Conservation (phyloP, 2,113 vertebrate genomes). For the Cryptomyrus ogoouensis region DNA sequence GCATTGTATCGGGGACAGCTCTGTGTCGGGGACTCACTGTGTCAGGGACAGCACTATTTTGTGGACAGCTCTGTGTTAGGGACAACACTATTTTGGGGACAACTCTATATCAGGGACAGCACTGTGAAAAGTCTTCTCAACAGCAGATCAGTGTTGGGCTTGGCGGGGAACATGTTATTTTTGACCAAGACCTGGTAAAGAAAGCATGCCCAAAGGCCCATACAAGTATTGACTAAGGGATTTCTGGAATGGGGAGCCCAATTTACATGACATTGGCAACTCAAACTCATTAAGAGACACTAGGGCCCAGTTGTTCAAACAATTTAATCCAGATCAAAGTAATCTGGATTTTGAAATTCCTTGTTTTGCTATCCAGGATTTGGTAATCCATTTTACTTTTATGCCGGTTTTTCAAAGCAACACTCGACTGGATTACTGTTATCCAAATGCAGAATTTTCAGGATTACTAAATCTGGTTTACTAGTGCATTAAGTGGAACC, state of each 20-base stretch:
- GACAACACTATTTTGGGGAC: too few species aligned
- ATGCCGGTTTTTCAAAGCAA: not conserved
- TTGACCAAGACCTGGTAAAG: not conserved
- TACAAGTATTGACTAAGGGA: not conserved
- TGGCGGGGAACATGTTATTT: not conserved
- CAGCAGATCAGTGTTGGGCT: not conserved
- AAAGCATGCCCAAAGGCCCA: not conserved
- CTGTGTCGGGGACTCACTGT: not conserved
- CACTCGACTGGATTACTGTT: not conserved
- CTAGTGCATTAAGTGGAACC: too few species aligned
- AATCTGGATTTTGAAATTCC: too few species aligned
- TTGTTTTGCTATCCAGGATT: too few species aligned
- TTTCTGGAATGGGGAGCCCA: not conserved
- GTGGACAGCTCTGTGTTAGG: not conserved
- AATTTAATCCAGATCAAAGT: too few species aligned
- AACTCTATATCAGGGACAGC: not conserved
- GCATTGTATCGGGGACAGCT: not conserved
- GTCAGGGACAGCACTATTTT: not conserved
- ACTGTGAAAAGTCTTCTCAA: not conserved
- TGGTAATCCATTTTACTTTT: not conserved
- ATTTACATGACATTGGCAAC: not conserved
- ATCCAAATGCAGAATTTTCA: not conserved
- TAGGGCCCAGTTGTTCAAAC: too few species aligned
- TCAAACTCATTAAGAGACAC: too few species aligned
- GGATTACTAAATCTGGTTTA: not conserved